Evolutionary conservation across 2,888 invertebrate species (phyloP).

Genomic region (Seira musarum): DNA sequence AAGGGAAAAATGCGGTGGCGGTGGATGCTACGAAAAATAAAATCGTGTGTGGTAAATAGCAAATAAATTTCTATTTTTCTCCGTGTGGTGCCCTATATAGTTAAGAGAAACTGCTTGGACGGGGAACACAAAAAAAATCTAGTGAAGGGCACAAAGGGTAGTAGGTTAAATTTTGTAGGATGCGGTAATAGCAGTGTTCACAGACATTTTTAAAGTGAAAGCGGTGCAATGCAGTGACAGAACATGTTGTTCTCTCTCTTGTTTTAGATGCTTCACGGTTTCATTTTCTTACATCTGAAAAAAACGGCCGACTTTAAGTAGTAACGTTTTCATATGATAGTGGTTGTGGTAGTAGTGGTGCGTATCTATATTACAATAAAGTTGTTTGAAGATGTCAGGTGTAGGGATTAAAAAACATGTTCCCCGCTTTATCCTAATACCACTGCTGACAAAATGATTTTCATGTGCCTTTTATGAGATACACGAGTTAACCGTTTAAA

Average conservation of each 20-base stretch:
- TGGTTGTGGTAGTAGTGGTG: too few relatives aligned
- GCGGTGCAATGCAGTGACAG: constrained; percentile 60
- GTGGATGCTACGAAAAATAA: constrained; percentile 12
- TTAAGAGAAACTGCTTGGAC: constrained; percentile 13
- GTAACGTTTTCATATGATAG: too few relatives aligned
- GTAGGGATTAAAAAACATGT: constrained; percentile 55
- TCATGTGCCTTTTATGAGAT: constrained; percentile 49
- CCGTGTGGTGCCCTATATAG: not conserved
- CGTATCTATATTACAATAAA: constrained; percentile 17
- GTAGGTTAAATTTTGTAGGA: constrained; percentile 6
- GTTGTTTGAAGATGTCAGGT: constrained; percentile 38
- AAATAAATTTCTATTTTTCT: constrained; percentile 32
- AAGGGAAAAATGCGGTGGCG: constrained; percentile 21
- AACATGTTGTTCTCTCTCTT: constrained; percentile 43
- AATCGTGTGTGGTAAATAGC: constrained; percentile 37
- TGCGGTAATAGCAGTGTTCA: constrained; percentile 1
- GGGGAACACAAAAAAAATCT: constrained; percentile 12
- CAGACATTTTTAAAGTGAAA: constrained; percentile 7
- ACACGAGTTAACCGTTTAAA: constrained; percentile 52
- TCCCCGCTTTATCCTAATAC: not conserved
- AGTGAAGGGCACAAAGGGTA: not conserved
- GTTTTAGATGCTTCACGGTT: constrained; percentile 18
- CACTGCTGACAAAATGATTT: constrained; percentile 50
- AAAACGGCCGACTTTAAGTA: not conserved
- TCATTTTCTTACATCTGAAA: constrained; percentile 12